Evolutionary conservation across 1,140 invertebrate genomes (phyloP), one percentile per base, ranked within the genome.

Genomic region (Amphibalanus amphitrite): DNA sequence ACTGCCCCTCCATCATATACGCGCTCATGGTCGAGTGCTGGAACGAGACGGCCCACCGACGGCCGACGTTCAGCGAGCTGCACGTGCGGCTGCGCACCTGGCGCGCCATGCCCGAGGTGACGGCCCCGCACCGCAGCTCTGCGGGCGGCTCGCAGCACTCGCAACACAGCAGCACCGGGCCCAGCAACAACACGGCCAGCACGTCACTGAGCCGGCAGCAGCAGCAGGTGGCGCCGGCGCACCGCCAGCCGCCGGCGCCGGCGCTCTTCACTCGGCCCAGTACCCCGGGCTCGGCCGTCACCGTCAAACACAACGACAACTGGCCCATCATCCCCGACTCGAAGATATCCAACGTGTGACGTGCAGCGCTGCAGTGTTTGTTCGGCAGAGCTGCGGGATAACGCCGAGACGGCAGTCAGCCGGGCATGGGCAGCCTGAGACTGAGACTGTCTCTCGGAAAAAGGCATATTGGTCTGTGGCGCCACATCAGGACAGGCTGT

Each of bases 21-120:
- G 86, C 88, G 1, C 82, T 98, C 64, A 98, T 98, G 94, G 89
- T 95, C 47, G 95, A 98, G 80, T 98, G 95, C 76, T 99, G 96
- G 96, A 89, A 94, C 75, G 94, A 98, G 79, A 87, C 90, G 72
- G 90, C 95, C 0, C 87, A 89, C 69, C 82, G 93, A 64, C 83
- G 97, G 76, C 96, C 97, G 0, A 87, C 89, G 71, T 98, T 98
- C 69, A 83, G 85, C 68, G 88, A 92, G 77, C 90, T 95, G 69
- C 86, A 88, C 73, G 84, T 86, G 73, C 83, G 90, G 28, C 79
- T 94, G 17, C 84, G 86, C 70, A 85, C 88, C 28, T 91, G 89
- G 89, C 78, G 79, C 64, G 74, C 76, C 33, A 72, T 77, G 72
- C 76, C 71, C 65, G 76, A 29, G 1, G 64, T 29, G 72, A 72